Evolutionary conservation across 2,113 vertebrate species (phyloP), one percentile per base, ranked within the genome.

Genomic region (Tympanuchus pallidicinctus): DNA sequence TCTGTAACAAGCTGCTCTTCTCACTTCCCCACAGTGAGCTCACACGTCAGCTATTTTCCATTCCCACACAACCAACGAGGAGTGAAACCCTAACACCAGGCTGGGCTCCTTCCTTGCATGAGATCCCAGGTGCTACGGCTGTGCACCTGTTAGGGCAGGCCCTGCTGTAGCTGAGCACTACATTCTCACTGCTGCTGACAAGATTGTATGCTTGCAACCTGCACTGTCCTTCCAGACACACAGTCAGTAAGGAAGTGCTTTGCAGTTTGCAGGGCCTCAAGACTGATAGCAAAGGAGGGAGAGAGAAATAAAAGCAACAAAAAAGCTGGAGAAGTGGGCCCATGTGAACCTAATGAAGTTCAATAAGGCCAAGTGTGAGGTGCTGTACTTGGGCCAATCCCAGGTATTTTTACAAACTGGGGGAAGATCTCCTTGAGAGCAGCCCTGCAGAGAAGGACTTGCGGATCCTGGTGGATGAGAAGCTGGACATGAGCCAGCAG

Each of bases 31-130:
- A 38, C 36, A 20, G 57, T 96, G 88, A 92, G 78, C 70, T 92
- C 88, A 95, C 82, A 52, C 69, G 27, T 42, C 54, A 90, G 66
- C 73, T 86, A 86, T 95, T 84, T 90, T 93, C 90, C 83, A 74
- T 83, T 81, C 42, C 17, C 50, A 70, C 65, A 42, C 79, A 91
- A 82, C 20, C 60, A 80, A 38, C 48, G 66, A 42, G 75, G 61
- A 94, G 63, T 2, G 1, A 43, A 59, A n/a, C 43, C 0, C 1
- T 65, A 61, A 76, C 0, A 0, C 54, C 74, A 82, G 59, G 34
- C 84, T 70, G 54, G 14, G 7, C 48, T 72, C 54, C 48, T 61
- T 50, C 32, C 20, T 56, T 77, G 47, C 25, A n/a, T 59, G 61
- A 75, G 57, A 65, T 76, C 66, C 74, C 89, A 87, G 71, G 65